These are phyloP conservation scores for Cryptomyrus ogoouensis DNA, from an alignment of 2,113 vertebrate genomes.

Conservation along the genomic window DNA sequence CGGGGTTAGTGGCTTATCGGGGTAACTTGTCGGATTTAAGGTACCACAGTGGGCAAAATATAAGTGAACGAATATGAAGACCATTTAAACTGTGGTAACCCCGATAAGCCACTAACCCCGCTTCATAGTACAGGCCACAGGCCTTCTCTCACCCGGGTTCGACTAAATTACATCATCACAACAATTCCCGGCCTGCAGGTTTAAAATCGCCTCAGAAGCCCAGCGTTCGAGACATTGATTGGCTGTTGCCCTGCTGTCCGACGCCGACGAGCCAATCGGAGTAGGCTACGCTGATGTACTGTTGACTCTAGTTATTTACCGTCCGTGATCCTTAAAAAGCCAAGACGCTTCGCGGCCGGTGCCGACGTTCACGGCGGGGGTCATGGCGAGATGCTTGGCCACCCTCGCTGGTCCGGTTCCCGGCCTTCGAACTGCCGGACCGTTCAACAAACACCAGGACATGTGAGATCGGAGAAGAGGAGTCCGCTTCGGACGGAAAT, in stretches of 20 bases:
- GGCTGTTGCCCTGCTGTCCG: neutral
- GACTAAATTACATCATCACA: neutral
- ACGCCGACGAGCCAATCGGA: neutral
- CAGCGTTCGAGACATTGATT: neutral
- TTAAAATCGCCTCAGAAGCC: neutral
- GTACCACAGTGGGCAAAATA: too few species aligned
- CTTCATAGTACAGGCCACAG: neutral
- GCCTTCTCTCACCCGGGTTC: neutral
- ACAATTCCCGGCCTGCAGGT: neutral
- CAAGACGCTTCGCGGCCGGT: too few species aligned
- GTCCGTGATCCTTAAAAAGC: neutral
- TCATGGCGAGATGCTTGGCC: neutral
- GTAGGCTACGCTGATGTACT: neutral
- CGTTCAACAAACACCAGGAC: neutral
- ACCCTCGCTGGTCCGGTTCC: neutral
- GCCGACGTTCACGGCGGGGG: neutral
- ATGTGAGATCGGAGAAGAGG: neutral
- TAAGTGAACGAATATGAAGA: too few species aligned
- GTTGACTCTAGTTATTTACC: neutral
- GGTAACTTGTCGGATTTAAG: too few species aligned
- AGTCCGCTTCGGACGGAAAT: slow-evolving; percentile 10
- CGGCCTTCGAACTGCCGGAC: neutral
- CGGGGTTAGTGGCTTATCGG: too few species aligned
- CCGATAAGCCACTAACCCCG: too few species aligned
- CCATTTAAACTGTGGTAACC: too few species aligned